These are phyloP conservation scores for Chrysemys picta DNA, from an alignment of 2,113 vertebrate genomes.

Conservation along the genomic window DNA sequence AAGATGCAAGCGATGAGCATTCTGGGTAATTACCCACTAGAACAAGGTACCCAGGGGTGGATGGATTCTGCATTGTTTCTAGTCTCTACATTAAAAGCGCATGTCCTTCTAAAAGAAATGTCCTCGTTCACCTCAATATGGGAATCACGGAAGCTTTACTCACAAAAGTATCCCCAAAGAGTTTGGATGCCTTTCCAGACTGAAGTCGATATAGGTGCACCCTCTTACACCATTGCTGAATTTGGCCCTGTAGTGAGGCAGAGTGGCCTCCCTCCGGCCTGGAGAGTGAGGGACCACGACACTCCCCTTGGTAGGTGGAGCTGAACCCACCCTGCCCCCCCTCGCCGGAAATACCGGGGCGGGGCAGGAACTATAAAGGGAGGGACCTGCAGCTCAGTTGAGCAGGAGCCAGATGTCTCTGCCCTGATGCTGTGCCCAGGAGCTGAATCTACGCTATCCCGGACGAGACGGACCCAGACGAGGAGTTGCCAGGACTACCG, in stretches of 20 bases:
- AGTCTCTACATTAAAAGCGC: not conserved
- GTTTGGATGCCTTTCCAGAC: not conserved
- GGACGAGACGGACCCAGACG: no score
- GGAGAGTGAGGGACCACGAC: no score
- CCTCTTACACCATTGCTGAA: not conserved
- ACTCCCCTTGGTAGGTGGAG: no score
- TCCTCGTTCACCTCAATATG: not conserved
- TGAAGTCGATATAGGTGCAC: not conserved
- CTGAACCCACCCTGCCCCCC: no score
- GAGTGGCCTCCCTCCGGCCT: no score
- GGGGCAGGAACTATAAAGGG: no score
- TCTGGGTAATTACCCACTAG: not conserved
- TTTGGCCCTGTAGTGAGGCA: not conserved
- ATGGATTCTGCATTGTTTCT: not conserved
- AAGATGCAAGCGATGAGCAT: not conserved
- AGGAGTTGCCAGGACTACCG: no score
- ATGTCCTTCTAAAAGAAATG: not conserved
- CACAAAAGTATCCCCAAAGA: not conserved
- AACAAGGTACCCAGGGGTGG: not conserved
- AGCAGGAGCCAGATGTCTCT: no score
- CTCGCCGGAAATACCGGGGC: no score
- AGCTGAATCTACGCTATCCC: no score
- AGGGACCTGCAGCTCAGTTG: no score
- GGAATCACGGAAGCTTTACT: not conserved
- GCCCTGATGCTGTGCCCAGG: no score